Evolutionary conservation across 2,797 vertebrate species (phyloP).

Genomic region (Odontamblyopus lacepedii): DNA sequence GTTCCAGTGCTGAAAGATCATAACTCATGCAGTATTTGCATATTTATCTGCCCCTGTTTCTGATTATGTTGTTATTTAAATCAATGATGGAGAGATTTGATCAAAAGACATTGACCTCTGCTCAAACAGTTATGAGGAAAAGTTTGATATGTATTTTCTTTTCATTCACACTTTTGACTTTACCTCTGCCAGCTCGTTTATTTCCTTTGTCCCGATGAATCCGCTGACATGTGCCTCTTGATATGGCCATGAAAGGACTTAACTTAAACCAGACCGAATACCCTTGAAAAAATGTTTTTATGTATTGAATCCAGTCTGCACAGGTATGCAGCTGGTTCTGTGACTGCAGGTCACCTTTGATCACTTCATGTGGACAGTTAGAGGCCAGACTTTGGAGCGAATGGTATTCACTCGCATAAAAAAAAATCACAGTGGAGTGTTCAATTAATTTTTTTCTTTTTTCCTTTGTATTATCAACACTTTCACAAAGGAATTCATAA

Average conservation of each 20-base stretch:
- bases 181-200: constrained; percentile 4
- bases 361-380: constrained; percentile 14
- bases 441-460: constrained; percentile 10
- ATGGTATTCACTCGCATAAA: constrained; percentile 13
- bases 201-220: constrained; percentile 22
- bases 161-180: constrained; percentile 13
- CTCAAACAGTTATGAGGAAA: constrained; percentile 12
- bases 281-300: constrained; percentile 3
- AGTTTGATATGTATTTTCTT: constrained; percentile 13
- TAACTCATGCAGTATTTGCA: constrained; percentile 36
- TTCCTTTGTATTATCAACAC: constrained; percentile 5
- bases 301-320: constrained; percentile 1
- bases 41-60: constrained; percentile 16
- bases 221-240: constrained; percentile 1
- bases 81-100: constrained; percentile 26
- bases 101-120: constrained; percentile 16
- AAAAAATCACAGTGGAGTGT: background rate
- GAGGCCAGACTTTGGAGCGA: constrained; percentile 4
- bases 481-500: constrained; percentile 6
- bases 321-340: constrained; percentile 36
- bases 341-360: constrained; percentile 36
- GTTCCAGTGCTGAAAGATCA: constrained; percentile 35
- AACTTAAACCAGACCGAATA: constrained; percentile 39
- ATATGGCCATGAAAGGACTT: constrained; percentile 14
- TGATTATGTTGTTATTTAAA: constrained; percentile 40